Evolutionary conservation across 2,888 invertebrate genomes (phyloP).

Genomic region (Folsomia candida): DNA sequence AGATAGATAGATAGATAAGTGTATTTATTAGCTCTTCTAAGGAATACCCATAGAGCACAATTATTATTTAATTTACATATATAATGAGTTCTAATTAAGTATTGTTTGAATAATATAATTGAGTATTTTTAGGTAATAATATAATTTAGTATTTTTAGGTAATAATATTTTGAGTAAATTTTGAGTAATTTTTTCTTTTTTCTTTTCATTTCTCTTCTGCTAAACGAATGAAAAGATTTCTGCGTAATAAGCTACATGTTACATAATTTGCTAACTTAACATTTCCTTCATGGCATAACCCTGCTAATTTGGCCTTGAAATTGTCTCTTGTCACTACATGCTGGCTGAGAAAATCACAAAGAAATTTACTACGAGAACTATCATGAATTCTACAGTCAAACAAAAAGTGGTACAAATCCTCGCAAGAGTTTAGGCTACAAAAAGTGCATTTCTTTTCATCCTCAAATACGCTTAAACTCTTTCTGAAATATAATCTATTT

Average conservation of each 20-base stretch:
- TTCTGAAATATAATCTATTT: not conserved
- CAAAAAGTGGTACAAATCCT: slow-evolving; percentile 7
- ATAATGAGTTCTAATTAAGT: not conserved
- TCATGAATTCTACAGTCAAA: not conserved
- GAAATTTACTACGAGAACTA: not conserved
- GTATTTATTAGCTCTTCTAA: slow-evolving; percentile 4
- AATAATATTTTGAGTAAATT: too few relatives aligned
- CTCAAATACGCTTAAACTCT: not conserved
- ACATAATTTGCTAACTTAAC: not conserved
- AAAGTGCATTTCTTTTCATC: not conserved
- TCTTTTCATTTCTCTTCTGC: not conserved
- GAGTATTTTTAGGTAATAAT: too few relatives aligned
- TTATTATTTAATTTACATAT: not conserved
- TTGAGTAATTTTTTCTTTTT: not conserved
- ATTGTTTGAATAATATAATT: not conserved
- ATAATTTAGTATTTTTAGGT: not conserved
- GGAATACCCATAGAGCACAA: slow-evolving; percentile 11
- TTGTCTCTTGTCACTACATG: not conserved
- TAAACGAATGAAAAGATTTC: not conserved
- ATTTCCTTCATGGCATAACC: not conserved
- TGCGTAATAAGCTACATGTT: not conserved
- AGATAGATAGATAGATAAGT: not conserved
- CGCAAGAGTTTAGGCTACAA: not conserved
- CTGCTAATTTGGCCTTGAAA: not conserved
- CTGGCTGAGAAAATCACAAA: not conserved